These are phyloP conservation scores for Pandemis cinnamomeana DNA, from an alignment of 2,888 invertebrate genomes.

Conservation along the genomic window DNA sequence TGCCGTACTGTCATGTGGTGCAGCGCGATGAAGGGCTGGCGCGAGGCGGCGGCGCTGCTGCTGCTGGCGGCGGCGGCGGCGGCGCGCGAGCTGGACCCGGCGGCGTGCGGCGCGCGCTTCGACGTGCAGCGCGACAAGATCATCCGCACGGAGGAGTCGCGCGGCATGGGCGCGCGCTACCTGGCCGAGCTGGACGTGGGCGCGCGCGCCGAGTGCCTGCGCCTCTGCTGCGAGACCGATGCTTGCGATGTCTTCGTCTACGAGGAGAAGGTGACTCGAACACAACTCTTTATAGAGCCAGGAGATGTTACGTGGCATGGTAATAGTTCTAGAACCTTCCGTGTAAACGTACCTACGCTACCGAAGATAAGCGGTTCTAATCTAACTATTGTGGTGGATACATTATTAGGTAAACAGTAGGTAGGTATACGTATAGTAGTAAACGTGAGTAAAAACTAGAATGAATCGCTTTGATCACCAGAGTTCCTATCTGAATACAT, in stretches of 20 bases:
- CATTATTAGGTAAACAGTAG: no score
- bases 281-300: background rate
- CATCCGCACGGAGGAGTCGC: constrained; percentile 95
- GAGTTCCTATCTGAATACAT: no score
- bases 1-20: no score
- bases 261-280: constrained; percentile 91
- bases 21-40: background rate
- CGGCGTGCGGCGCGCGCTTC: constrained; percentile 90
- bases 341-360: no score
- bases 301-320: no score
- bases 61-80: constrained; percentile 58
- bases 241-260: constrained; percentile 96
- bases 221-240: constrained; percentile 94
- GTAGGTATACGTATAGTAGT: no score
- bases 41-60: constrained; percentile 42
- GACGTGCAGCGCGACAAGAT: constrained; percentile 95
- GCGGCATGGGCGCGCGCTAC: constrained; percentile 94
- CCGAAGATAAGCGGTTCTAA: no score
- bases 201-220: constrained; percentile 91
- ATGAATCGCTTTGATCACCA: no score
- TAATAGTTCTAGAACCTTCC: no score
- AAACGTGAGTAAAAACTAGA: no score
- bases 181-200: constrained; percentile 93
- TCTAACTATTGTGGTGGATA: no score
- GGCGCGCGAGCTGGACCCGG: constrained; percentile 85